phyloP scores from a whole-genome alignment of 2,797 vertebrate species.

The Acipenser oxyrinchus region DNA sequence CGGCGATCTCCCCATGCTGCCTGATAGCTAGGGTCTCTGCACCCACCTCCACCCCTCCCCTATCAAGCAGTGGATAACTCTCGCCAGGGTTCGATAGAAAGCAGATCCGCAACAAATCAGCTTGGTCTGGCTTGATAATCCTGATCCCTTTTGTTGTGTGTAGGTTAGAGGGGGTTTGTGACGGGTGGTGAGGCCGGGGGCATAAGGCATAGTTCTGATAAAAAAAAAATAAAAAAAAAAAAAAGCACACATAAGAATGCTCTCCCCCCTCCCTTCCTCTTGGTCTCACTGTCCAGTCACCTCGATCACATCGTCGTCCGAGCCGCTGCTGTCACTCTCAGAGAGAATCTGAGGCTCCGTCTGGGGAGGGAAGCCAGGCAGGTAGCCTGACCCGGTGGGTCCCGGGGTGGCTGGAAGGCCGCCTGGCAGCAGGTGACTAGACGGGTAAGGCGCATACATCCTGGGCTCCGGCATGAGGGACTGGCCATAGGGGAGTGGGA shows the following conservation, averaged over 20 bases:
- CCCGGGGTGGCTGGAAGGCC: slow-evolving; percentile 60
- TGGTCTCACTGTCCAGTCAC: slow-evolving; percentile 82
- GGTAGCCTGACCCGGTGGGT: slow-evolving; percentile 57
- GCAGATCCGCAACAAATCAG: too few relatives aligned
- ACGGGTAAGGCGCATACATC: slow-evolving; percentile 78
- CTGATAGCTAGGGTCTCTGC: too few relatives aligned
- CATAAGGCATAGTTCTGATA: too few relatives aligned
- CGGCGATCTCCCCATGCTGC: too few relatives aligned
- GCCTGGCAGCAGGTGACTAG: slow-evolving; percentile 64
- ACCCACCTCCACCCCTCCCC: too few relatives aligned
- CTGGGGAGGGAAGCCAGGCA: slow-evolving; percentile 70
- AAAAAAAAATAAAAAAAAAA: too few relatives aligned
- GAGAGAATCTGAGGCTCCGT: slow-evolving; percentile 66
- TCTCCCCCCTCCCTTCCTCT: slow-evolving; percentile 6
- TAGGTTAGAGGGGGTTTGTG: too few relatives aligned
- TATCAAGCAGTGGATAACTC: too few relatives aligned
- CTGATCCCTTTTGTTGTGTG: too few relatives aligned
- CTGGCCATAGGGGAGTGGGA: slow-evolving; percentile 80
- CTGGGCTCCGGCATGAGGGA: slow-evolving; percentile 79
- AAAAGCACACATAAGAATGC: background rate
- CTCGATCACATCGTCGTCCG: slow-evolving; percentile 92
- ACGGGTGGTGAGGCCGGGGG: too few relatives aligned
- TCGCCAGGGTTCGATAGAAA: too few relatives aligned
- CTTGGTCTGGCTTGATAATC: too few relatives aligned
- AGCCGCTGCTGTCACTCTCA: slow-evolving; percentile 86